Evolutionary conservation across 2,113 vertebrate genomes (phyloP).

Genomic region (Gobius niger): DNA sequence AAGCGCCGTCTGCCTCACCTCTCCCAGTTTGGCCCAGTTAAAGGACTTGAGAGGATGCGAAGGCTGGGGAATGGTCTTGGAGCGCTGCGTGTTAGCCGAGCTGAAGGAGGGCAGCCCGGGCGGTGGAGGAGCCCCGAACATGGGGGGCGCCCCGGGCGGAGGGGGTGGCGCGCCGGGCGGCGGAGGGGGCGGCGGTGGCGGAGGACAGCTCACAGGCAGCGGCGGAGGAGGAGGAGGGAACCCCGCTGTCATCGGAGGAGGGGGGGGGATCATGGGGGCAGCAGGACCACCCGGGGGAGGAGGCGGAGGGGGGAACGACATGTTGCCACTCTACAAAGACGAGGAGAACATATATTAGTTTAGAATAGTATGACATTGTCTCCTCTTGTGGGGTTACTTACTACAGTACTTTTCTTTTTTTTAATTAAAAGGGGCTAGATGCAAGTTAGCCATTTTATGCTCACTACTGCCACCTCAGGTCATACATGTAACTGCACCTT

Average conservation of each 20-base stretch:
- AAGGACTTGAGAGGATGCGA: constrained; percentile 97
- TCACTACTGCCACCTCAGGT: too few species aligned
- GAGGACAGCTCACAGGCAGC: constrained; percentile 79
- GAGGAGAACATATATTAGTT: constrained; percentile 31
- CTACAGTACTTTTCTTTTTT: too few species aligned
- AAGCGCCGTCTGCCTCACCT: constrained; percentile 81
- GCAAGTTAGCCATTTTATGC: too few species aligned
- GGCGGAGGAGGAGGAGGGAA: constrained; percentile 85
- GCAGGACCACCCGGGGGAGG: constrained; percentile 84
- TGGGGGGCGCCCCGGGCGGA: constrained; percentile 91
- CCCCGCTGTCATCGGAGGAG: constrained; percentile 72
- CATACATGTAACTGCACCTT: too few species aligned
- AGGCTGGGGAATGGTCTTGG: constrained; percentile 90
- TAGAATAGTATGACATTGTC: not conserved
- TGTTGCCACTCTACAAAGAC: constrained; percentile 69
- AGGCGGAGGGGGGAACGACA: constrained; percentile 70
- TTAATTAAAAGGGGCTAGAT: too few species aligned
- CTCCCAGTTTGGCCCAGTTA: constrained; percentile 96
- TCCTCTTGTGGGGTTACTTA: not conserved
- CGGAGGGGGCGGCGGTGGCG: constrained; percentile 79
- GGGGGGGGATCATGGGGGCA: constrained; percentile 65
- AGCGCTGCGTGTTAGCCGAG: constrained; percentile 74
- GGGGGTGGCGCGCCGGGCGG: constrained; percentile 88
- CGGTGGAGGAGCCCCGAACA: constrained; percentile 80
- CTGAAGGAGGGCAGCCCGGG: constrained; percentile 69